Evolutionary conservation across 2,797 vertebrate genomes (phyloP).

Genomic region (Octomys mimax): DNA sequence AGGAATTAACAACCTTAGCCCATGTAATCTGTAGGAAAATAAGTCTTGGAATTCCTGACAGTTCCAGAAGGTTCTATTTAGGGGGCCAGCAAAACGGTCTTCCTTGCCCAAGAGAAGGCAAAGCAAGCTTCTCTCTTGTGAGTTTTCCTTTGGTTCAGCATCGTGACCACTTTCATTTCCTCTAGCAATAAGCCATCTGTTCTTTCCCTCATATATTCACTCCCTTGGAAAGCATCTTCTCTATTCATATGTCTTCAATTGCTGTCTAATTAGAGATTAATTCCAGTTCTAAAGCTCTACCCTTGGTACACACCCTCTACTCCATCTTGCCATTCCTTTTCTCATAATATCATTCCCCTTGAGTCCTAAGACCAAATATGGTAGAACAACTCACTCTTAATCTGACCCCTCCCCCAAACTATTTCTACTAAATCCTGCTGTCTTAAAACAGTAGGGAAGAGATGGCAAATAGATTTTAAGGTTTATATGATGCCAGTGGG

Average conservation of each 20-base stretch:
- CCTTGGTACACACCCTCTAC: not conserved
- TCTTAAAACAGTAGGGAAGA: not conserved
- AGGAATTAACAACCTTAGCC: not conserved
- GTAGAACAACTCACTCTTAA: not conserved
- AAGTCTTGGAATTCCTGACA: not conserved
- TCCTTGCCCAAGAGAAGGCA: not conserved
- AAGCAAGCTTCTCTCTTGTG: not conserved
- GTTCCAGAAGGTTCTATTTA: not conserved
- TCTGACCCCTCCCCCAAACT: not conserved
- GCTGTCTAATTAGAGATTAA: conserved; percentile 49
- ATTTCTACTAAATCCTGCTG: not conserved
- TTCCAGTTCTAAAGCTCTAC: not conserved
- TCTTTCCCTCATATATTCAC: not conserved
- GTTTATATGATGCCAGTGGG: not conserved
- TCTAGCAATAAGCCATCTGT: conserved; percentile 7
- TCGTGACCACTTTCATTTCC: not conserved
- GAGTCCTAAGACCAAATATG: not conserved
- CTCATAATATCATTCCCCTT: not conserved
- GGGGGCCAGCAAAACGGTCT: not conserved
- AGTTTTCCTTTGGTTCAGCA: not conserved
- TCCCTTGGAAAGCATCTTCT: conserved; percentile 44
- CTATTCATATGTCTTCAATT: conserved; percentile 52
- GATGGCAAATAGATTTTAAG: not conserved
- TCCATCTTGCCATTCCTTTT: not conserved
- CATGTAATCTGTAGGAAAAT: not conserved